phyloP scores from a whole-genome alignment of 2,888 invertebrate genomes.

The Hyppa rectilinea region DNA sequence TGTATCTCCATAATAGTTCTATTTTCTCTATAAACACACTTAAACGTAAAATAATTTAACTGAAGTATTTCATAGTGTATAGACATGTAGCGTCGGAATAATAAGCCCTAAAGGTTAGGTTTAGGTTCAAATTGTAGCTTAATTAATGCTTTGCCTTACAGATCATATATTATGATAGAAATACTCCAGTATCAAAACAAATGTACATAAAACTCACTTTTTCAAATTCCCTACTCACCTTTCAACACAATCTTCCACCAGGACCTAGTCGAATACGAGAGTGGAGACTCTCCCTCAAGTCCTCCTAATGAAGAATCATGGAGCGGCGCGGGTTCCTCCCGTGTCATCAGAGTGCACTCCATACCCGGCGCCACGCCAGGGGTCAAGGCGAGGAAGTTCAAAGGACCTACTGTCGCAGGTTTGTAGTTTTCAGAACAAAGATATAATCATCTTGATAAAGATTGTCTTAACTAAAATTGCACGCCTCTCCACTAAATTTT shows the following conservation, averaged over 20 bases:
- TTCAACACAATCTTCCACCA: conserved; percentile 48
- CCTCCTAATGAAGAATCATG: conserved; percentile 73
- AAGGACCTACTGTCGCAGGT: conserved; percentile 83
- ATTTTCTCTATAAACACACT: too few species aligned
- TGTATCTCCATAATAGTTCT: too few species aligned
- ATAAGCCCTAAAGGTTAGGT: neutral
- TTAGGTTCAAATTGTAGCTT: neutral
- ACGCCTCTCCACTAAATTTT: neutral
- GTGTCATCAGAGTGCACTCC: conserved; percentile 74
- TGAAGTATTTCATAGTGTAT: too few species aligned
- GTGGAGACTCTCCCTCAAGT: conserved; percentile 71
- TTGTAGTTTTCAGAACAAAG: conserved; percentile 30
- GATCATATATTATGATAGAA: neutral
- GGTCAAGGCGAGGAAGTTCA: conserved; percentile 71
- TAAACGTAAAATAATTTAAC: too few species aligned
- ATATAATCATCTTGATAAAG: neutral
- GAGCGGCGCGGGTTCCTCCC: conserved; percentile 69
- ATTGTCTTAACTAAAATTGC: conserved; percentile 8
- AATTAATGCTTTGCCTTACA: neutral
- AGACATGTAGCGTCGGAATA: neutral
- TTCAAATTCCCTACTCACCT: neutral
- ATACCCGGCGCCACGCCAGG: conserved; percentile 59
- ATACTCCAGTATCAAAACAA: neutral
- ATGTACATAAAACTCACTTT: neutral
- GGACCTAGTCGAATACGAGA: conserved; percentile 88